Base-by-base conservation (phyloP, 2,797 vertebrate genomes). In the Pampus argenteus region DNA sequence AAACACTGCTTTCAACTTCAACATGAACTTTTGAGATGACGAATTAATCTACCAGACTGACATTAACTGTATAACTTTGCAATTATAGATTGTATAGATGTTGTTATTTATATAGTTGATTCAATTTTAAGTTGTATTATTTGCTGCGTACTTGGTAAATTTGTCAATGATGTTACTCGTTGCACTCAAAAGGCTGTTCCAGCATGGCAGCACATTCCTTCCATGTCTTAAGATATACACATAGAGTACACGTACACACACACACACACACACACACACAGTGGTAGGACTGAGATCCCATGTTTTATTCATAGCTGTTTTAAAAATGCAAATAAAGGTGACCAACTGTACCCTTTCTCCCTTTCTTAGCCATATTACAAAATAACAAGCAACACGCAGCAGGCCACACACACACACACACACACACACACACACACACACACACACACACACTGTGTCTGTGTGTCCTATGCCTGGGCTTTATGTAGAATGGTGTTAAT, bases 301-400 rank as follows among this genome's bases (percentile, higher is more conserved):
- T 77, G 52, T 69, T 74, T 83, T 85, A 84, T 85, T 82, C 74
- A 85, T 58, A 48, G 15, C 23, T 47, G 44, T 76, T 66, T 60
- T 74, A 49, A 54, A 54, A 74, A 72, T 81, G 61, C 64, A 78
- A 85, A 81, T 71, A 59, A 55, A 74, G 47, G 42, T 31, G 1
- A 64, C 49, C 68, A 74, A 59, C 49, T 76, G 64, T 66, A 57
- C 48, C 42, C 51, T 58, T 62, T 58, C 28, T 61, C 48, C 42
- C 51, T 58, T 62, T 58, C 28, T 61, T 50, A 28, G 31, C 54
- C 51, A 55, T 45, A 40, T 74, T 57, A 45, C 75, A 66, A 79
- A 80, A 83, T 70, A 82, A 71, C 58, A 69, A 79, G 74, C 36
- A 6, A 26, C 44, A 61, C 28, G 14, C 40, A 47, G 26, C 13